These are phyloP conservation scores for Eretmocerus hayati DNA, from an alignment of 2,888 invertebrate genomes.

Conservation along the genomic window DNA sequence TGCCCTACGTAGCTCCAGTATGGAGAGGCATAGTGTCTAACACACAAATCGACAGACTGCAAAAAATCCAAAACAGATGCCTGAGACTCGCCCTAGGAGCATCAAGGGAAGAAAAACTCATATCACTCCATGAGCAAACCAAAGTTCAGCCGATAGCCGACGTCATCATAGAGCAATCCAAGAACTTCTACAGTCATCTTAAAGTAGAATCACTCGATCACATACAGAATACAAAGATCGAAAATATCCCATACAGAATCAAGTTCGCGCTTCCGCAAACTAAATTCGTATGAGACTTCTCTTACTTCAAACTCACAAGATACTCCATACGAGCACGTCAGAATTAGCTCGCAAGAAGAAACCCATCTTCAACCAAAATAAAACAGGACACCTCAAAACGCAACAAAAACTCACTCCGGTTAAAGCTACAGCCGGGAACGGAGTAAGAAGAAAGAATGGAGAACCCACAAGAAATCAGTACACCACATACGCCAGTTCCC, in stretches of 20 bases:
- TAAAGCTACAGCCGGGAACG: not conserved
- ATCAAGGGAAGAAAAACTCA: not conserved
- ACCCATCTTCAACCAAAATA: too few species aligned
- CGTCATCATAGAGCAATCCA: not conserved
- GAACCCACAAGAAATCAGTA: too few species aligned
- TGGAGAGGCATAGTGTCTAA: constrained; percentile 8
- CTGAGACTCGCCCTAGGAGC: constrained; percentile 14
- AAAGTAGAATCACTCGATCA: not conserved
- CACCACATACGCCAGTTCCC: too few species aligned
- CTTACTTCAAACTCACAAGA: not conserved
- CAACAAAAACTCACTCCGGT: too few species aligned
- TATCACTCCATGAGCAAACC: constrained; percentile 7
- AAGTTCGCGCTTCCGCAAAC: not conserved
- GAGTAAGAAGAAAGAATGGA: not conserved
- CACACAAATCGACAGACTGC: not conserved
- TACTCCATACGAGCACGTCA: not conserved
- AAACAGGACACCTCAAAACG: too few species aligned
- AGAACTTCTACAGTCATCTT: not conserved
- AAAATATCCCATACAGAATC: not conserved
- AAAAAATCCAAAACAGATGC: constrained; percentile 19
- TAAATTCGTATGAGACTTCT: not conserved
- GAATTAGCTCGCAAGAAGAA: not conserved
- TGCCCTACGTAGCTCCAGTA: constrained; percentile 1
- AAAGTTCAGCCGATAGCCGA: not conserved
- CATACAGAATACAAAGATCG: not conserved